Evolutionary conservation across 1,140 invertebrate genomes (phyloP).

Genomic region (Euwallacea similis): DNA sequence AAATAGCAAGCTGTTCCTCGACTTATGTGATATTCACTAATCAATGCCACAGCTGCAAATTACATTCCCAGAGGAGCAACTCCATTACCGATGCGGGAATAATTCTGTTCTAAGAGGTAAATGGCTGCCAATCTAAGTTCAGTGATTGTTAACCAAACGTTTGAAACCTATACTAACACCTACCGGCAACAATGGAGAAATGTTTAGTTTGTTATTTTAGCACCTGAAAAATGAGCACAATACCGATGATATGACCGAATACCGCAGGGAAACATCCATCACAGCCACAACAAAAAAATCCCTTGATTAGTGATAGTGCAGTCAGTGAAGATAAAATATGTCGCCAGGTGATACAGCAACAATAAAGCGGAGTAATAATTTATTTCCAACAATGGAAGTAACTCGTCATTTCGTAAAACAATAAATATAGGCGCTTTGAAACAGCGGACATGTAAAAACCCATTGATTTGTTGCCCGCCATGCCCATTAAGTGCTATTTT

Average conservation of each 20-base stretch:
- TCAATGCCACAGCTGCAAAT: slow-evolving; percentile 15
- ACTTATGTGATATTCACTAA: slow-evolving; percentile 10
- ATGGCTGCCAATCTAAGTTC: neutral
- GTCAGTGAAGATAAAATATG: slow-evolving; percentile 13
- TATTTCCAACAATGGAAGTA: slow-evolving; percentile 18
- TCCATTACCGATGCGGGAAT: neutral
- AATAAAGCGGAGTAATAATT: slow-evolving; percentile 20
- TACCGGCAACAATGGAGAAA: too few relatives aligned
- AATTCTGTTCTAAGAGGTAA: too few relatives aligned
- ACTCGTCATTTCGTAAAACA: slow-evolving; percentile 16
- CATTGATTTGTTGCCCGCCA: slow-evolving; percentile 6
- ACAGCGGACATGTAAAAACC: slow-evolving; percentile 3
- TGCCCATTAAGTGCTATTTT: too few relatives aligned
- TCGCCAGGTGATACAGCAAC: slow-evolving; percentile 9
- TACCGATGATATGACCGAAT: too few relatives aligned
- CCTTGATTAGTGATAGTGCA: too few relatives aligned
- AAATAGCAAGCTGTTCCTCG: slow-evolving; percentile 13
- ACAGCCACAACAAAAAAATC: too few relatives aligned
- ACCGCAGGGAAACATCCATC: too few relatives aligned
- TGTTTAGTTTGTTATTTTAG: too few relatives aligned
- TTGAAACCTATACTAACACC: too few relatives aligned
- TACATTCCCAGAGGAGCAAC: neutral
- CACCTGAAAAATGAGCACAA: too few relatives aligned
- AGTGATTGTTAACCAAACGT: neutral
- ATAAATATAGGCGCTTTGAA: slow-evolving; percentile 25